Base-by-base conservation (phyloP, 2,113 vertebrate genomes). In the Lanius ludovicianus region DNA sequence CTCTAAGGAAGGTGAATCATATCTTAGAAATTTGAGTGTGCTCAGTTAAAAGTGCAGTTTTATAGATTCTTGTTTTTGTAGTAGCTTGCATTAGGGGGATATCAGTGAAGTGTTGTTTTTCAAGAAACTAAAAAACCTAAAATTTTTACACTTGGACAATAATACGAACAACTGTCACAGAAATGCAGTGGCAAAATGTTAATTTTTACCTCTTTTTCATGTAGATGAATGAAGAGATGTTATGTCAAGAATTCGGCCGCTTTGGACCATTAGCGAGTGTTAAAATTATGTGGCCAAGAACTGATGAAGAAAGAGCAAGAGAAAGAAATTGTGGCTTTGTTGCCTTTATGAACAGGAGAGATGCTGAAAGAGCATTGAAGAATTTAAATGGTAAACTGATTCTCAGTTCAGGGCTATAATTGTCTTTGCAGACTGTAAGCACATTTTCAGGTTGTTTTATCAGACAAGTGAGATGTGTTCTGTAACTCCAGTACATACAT, bases 211-310 rank as follows among this genome's bases (percentile, higher is more conserved):
- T 90, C 37, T 74, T 82, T 35, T 80, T 89, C 56, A 16, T 84
- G 42, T 77, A 99, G 99, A 99, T 99, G 99, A 99, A 99, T 65
- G 99, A 99, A 97, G 99, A 99, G 97, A 99, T 99, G 99, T 96
- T 99, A 57, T 99, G 99, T 96, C 99, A 99, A 95, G 99, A 99
- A 96, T 99, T 99, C 98, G 99, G 99, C 62, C 98, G 99, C 69
- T 99, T 99, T 89, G 99, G 99, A 67, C 99, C 99, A 2, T 97
- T 99, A 97, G 99, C 99, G 8, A 99, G 99, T 90, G 99, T 99
- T 95, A 99, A 99, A 98, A 99, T 99, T 96, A 99, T 99, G 99
- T 99, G 99, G 99, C 99, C 99, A 23, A 98, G 99, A 98, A 99
- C 99, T 31, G 99, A 99, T 90, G 99, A 99, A 97, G 99, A 99